Conservation (phyloP, 1,140 invertebrate species). For the Drosophila oshimai region DNA sequence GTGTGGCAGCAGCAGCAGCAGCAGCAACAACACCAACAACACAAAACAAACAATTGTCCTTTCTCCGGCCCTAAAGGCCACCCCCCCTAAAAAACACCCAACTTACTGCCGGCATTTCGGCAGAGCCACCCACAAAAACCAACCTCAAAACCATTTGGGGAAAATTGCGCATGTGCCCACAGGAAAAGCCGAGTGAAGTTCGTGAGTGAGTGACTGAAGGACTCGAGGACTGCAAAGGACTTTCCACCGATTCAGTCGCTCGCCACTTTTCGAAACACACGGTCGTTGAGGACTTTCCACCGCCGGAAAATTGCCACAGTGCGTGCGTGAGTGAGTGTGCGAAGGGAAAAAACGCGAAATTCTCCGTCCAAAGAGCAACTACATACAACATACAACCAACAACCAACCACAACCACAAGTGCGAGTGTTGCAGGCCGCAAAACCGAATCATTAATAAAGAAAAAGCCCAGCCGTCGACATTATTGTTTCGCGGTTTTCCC, state of each 20-base stretch:
- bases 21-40: slow-evolving; percentile 35
- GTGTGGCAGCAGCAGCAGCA: neutral
- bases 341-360: slow-evolving; percentile 17
- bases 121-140: neutral
- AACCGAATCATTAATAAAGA: slow-evolving; percentile 62
- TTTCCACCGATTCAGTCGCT: slow-evolving; percentile 45
- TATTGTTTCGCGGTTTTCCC: slow-evolving; percentile 21
- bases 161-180: slow-evolving; percentile 76
- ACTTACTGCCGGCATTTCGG: slow-evolving; percentile 46
- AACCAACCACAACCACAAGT: neutral
- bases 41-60: slow-evolving; percentile 73
- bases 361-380: slow-evolving; percentile 32
- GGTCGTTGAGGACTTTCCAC: slow-evolving; percentile 44
- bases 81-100: neutral
- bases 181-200: slow-evolving; percentile 32
- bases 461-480: slow-evolving; percentile 40
- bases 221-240: slow-evolving; percentile 16
- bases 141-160: no score
- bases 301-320: slow-evolving; percentile 5
- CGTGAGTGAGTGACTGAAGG: neutral
- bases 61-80: slow-evolving; percentile 49
- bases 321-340: slow-evolving; percentile 8
- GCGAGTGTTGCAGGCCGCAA: slow-evolving; percentile 19
- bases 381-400: slow-evolving; percentile 1
- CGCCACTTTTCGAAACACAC: slow-evolving; percentile 48